Conservation (phyloP, 23 tunicate genomes). For the Trididemnum nubilum region DNA sequence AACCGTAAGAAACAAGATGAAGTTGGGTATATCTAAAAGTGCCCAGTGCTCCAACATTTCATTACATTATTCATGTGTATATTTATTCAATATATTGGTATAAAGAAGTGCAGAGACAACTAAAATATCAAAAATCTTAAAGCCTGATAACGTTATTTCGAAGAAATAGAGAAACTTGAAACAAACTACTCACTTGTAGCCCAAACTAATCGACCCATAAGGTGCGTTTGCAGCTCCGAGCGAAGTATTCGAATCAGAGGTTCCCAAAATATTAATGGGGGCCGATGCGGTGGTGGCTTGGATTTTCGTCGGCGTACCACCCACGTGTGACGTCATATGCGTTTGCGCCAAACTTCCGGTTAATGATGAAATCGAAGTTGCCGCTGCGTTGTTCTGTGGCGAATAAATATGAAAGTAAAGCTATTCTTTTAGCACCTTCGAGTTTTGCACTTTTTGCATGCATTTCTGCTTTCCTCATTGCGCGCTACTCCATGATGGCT, state of each 20-base stretch:
- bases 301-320: conserved; percentile 45
- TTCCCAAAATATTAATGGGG: conserved; percentile 44
- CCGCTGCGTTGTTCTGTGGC: conserved; percentile 30
- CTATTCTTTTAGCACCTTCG: background rate
- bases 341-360: conserved; percentile 54
- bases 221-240: conserved; percentile 44
- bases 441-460: no score
- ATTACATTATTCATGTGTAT: no score
- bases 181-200: conserved; percentile 43
- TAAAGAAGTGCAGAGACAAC: no score
- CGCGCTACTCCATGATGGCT: no score
- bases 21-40: no score
- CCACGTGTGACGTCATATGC: conserved; percentile 45
- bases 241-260: conserved; percentile 35
- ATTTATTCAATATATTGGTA: no score
- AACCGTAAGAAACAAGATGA: no score
- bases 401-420: background rate
- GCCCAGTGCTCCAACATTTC: no score
- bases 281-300: conserved; percentile 50
- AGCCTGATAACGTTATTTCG: no score
- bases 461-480: no score
- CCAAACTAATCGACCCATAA: conserved; percentile 45
- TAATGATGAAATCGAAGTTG: conserved; percentile 54
- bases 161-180: no score
- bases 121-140: no score